Evolutionary conservation across 2,888 invertebrate species (phyloP), one percentile per base, ranked within the genome.

Genomic region (Azorinus chamasolen): DNA sequence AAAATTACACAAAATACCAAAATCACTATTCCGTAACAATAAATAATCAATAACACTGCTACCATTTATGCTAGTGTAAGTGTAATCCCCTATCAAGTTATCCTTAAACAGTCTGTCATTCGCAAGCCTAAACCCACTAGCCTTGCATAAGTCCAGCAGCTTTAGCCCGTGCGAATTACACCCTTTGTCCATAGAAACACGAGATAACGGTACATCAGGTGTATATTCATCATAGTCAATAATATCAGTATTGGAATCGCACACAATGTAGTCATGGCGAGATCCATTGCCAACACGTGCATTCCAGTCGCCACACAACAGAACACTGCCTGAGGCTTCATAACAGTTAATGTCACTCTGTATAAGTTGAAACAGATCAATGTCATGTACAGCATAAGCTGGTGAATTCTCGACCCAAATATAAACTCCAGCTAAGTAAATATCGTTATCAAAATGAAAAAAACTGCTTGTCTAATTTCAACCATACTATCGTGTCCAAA

Each of bases 381-480:
- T 37, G 43, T 61, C 39, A 20, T 43, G 32, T 24, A 59, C 18
- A 59, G 50, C 45, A 43, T 61, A 59, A 2, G 53, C 68, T 1
- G 55, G 68, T 25, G 59, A 59, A 22, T 61, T 53, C n/a, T 69
- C 68, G 14, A 48, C 50, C 68, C 59, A 59, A 6, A 61, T 18
- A 51, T 58, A 68, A 41, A 68, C 37, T 5, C 55, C 65, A 6
- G 43, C 43, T 18, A 65, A 20, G 20, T 32, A 65, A 27, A 45
- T 46, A 27, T 65, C 65, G 1, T 43, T 27, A 1, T 55, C 55
- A 45, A 45, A 16, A 3, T 55, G 43, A n/a, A 65, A 68, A 65
- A 51, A 59, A 20, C 18, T 6, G 14, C 22, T 53, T 68, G 24
- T 66, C 58, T 12, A 58, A 37, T 24, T 48, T 66, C 37, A 66